Base-by-base conservation (phyloP, 2,888 invertebrate species). In the Acanthoscelides obtectus region DNA sequence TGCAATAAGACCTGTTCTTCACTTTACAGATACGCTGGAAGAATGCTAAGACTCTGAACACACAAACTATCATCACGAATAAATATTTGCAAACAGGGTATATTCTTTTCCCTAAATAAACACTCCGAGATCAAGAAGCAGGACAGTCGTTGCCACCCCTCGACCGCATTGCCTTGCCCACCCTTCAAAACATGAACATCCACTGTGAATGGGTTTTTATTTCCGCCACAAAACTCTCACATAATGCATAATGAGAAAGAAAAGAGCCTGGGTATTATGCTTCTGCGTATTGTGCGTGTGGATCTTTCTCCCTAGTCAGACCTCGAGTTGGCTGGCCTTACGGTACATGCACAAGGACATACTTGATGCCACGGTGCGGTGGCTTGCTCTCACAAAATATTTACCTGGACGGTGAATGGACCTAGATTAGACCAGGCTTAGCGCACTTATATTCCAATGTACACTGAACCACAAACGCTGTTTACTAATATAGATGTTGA, bases 151-250 rank as follows among this genome's bases (percentile, higher is more conserved):
- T 69, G 69, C 70, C 63, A 71, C 25, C 70, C 73, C 70, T 72
- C 74, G 74, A 71, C 73, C 68, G 71, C 65, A 27, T 67, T 70
- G 71, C 67, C 72, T 71, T 70, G 67, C 70, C 71, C 72, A 67
- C 64, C 71, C 70, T 65, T 69, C 71, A 66, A 72, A 72, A 72
- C 71, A 73, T 74, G 73, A 75, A 67, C 69, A 69, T 69, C 73
- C 73, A 77, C 71, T 73, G 74, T 81, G 80, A 81, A 81, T 80
- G 77, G 80, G 79, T 77, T 79, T 81, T 83, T 82, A 82, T 83
- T 83, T 83, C 83, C 82, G 82, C 83, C 80, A 82, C 81, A 81
- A 78, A 82, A 82, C 81, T 80, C 79, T 75, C 79, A 77, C 80
- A 83, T 83, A 83, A 83, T 83, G 82, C 81, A 45, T 45, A 45